Base-by-base conservation (phyloP, 2,888 invertebrate species). In the Lasioglossum marginatum region DNA sequence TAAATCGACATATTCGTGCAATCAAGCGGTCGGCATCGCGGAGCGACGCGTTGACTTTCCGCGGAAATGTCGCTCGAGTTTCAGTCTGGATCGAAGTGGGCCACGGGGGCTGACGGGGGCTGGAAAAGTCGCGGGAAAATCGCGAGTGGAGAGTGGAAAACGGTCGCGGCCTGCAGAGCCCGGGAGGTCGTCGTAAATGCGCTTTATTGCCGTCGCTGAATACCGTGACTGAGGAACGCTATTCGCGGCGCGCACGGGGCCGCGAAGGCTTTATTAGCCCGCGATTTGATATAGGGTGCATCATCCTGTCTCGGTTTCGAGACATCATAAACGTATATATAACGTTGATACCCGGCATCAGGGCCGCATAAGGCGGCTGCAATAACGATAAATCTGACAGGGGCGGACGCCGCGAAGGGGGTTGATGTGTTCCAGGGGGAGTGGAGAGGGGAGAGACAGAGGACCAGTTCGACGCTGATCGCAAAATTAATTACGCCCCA, bases 141-240 rank as follows among this genome's bases (percentile, higher is more conserved):
- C 78, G 74, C 16, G 85, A 72, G 63, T 34, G 48, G 83, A 45
- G 79, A 84, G 81, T 45, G 76, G 90, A 81, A 86, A 88, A 87
- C 71, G 68, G 85, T 37, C 37, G 71, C 34, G 81, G 77, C 71
- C 57, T 14, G 60, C 34, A 19, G 60, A n/a, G 4, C 57, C 40
- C 19, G 81, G 84, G 85, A 83, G 88, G 85, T 86, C 88, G 80
- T 90, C 91, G 88, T 91, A 91, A 91, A 91, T 87, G 84, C 88
- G 85, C 66, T 91, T 91, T 91, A 91, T 90, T 87, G 81, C 88
- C 78, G 74, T 23, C 74, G 74, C 27, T 48, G 89, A 82, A 88
- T 83, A 82, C 60, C 82, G 83, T 52, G 72, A 60, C 76, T 82
- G 79, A 68, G 74, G 82, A 85, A 77, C 74, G 86, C 82, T 85